phyloP scores from a whole-genome alignment of 30 jellyfish, hydroid and myxozoan genomes.

The Pseudorhiza aurosa region DNA sequence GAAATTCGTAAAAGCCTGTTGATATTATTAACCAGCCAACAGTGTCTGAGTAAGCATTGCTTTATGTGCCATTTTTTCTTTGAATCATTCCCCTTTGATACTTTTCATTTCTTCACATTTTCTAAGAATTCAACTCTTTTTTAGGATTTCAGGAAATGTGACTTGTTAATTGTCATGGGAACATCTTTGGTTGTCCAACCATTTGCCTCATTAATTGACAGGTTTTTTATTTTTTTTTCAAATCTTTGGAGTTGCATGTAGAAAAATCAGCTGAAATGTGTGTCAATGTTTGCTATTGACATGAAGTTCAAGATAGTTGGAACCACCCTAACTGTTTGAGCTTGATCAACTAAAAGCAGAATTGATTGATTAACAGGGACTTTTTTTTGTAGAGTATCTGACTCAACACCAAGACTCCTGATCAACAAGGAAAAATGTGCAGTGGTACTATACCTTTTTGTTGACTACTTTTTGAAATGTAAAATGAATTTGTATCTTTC shows the following conservation, averaged over 20 bases:
- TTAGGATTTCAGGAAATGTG: constrained; percentile 71
- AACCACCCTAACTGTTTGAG: too few relatives aligned
- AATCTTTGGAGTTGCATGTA: too few relatives aligned
- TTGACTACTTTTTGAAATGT: background rate
- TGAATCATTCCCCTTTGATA: background rate
- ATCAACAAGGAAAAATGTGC: constrained; percentile 86
- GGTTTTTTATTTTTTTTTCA: too few relatives aligned
- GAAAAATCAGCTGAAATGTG: too few relatives aligned
- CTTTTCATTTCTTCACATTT: background rate
- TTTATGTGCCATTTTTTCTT: background rate
- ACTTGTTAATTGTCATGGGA: constrained; percentile 83
- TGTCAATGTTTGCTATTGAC: too few relatives aligned
- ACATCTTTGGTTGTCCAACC: constrained; percentile 89
- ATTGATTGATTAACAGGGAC: background rate
- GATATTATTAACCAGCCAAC: too few relatives aligned
- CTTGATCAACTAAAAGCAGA: too few relatives aligned
- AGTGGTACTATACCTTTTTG: constrained; percentile 29
- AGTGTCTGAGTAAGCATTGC: too few relatives aligned
- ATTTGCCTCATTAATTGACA: constrained; percentile 77
- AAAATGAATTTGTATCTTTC: too few relatives aligned
- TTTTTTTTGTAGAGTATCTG: constrained; percentile 44
- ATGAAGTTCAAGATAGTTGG: too few relatives aligned
- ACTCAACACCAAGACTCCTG: constrained; percentile 75
- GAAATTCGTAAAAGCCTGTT: too few relatives aligned
- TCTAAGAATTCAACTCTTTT: background rate